phyloP scores from a whole-genome alignment of 2,888 invertebrate genomes.

The Polydesmus complanatus region DNA sequence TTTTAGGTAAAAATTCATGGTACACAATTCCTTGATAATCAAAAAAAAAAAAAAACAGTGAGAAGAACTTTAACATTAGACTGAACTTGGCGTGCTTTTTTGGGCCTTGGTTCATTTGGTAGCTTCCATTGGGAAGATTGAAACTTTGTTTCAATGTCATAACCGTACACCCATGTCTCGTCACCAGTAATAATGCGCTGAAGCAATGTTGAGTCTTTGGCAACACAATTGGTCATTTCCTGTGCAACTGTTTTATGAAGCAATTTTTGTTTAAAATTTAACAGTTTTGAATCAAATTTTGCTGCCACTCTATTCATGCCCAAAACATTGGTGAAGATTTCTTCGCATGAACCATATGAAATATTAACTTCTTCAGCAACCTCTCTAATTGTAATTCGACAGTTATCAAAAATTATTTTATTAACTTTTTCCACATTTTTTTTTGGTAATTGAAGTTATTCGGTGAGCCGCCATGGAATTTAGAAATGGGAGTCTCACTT shows the following conservation, averaged over 20 bases:
- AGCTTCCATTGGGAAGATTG: conserved; percentile 14
- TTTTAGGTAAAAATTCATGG: conserved; percentile 15
- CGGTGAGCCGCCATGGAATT: conserved; percentile 90
- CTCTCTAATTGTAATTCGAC: conserved; percentile 17
- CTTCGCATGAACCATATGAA: neutral
- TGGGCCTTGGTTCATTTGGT: conserved; percentile 9
- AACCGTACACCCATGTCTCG: conserved; percentile 16
- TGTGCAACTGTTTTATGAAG: neutral
- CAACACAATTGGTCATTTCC: conserved; percentile 9
- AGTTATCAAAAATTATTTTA: conserved; percentile 12
- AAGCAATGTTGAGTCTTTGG: conserved; percentile 17
- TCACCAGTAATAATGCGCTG: conserved; percentile 16
- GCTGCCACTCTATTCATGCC: conserved; percentile 17
- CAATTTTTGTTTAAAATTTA: conserved; percentile 17
- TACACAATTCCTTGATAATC: conserved; percentile 16
- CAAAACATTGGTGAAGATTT: conserved; percentile 13
- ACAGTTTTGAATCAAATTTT: conserved; percentile 15
- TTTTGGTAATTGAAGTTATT: too few relatives aligned
- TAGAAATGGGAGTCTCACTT: conserved; percentile 78
- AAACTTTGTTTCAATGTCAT: conserved; percentile 18
- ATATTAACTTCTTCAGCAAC: conserved; percentile 5
- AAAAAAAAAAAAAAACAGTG: conserved; percentile 19
- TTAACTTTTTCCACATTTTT: conserved; percentile 19
- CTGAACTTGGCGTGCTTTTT: conserved; percentile 14
- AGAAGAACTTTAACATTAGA: conserved; percentile 17